phyloP scores from a whole-genome alignment of 2,797 vertebrate genomes.

The Huso huso region DNA sequence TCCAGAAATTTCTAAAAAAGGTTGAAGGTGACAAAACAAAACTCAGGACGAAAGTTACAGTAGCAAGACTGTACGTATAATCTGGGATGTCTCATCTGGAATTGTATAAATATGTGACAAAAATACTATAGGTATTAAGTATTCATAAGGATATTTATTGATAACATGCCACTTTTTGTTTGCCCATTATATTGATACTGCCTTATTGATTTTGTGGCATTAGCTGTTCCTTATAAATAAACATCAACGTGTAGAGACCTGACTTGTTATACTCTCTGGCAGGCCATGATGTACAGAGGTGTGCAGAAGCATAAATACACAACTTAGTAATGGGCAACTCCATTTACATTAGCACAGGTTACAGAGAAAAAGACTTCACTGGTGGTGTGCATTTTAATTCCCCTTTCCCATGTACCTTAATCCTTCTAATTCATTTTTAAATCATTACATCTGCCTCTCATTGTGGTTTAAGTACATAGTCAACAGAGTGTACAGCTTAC shows the following conservation, averaged over 20 bases:
- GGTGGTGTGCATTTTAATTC: conserved; percentile 17
- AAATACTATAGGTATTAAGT: too few relatives aligned
- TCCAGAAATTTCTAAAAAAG: neutral
- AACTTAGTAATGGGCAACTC: neutral
- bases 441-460: conserved; percentile 15
- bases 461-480: conserved; percentile 7
- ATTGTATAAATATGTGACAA: too few relatives aligned
- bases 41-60: neutral
- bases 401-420: conserved; percentile 5
- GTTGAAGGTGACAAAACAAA: neutral
- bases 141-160: too few relatives aligned
- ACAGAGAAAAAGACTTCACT: neutral
- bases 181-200: too few relatives aligned
- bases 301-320: conserved; percentile 2
- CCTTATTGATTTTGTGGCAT: conserved; percentile 1
- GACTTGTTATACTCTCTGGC: conserved; percentile 9
- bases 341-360: conserved; percentile 11
- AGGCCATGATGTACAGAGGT: conserved; percentile 2
- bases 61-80: neutral
- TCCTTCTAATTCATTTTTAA: conserved; percentile 18
- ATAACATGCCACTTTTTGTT: too few relatives aligned
- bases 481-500: conserved; percentile 5
- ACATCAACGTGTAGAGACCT: conserved; percentile 21
- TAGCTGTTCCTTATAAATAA: conserved; percentile 26
- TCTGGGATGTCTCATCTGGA: too few relatives aligned